phyloP scores from a whole-genome alignment of 2,797 vertebrate species.

The Limnodromus scolopaceus region DNA sequence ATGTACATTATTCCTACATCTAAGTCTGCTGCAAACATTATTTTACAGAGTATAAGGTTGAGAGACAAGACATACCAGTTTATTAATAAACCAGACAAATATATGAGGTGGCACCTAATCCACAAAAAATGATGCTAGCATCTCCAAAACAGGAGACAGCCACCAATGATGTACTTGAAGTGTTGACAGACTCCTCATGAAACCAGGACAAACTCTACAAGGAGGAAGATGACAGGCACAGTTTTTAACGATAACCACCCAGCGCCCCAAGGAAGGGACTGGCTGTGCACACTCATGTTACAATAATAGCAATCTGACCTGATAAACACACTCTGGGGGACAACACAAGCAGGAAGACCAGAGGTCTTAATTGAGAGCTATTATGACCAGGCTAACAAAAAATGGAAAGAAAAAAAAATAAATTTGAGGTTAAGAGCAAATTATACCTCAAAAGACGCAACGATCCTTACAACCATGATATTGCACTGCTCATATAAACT shows the following conservation, averaged over 20 bases:
- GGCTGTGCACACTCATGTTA: background rate
- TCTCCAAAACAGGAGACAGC: background rate
- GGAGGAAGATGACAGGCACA: background rate
- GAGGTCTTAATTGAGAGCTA: background rate
- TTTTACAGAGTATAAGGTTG: background rate
- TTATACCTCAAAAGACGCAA: background rate
- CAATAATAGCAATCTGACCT: background rate
- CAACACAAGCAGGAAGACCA: background rate
- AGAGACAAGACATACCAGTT: background rate
- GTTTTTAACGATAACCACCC: fast-evolving
- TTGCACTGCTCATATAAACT: background rate
- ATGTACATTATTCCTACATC: background rate
- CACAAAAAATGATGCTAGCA: background rate
- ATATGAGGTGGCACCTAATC: background rate
- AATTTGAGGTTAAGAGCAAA: background rate
- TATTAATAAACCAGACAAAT: background rate
- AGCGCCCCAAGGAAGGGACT: fast-evolving
- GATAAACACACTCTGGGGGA: background rate
- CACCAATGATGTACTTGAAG: background rate
- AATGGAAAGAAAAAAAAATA: background rate
- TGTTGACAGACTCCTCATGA: background rate
- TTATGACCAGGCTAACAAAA: background rate
- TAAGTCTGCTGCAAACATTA: background rate
- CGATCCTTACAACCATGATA: background rate
- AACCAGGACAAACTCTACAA: background rate